phyloP scores from a whole-genome alignment of 2,888 invertebrate genomes.

The Phengaris alcon region DNA sequence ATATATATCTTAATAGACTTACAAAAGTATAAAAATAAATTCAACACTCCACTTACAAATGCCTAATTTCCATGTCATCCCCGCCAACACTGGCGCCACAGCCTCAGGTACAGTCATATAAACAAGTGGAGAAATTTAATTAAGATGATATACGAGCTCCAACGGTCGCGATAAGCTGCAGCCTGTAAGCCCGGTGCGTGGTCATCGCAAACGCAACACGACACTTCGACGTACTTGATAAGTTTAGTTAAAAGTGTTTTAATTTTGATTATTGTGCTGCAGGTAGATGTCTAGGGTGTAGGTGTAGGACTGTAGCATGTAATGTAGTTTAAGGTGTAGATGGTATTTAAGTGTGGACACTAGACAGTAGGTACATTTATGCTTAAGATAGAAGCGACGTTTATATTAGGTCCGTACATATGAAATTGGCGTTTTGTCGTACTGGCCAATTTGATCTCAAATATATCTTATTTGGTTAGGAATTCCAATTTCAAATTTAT shows the following conservation, averaged over 20 bases:
- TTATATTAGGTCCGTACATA: too few relatives aligned
- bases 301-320: too few relatives aligned
- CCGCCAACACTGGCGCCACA: conserved; percentile 38
- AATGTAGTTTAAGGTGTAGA: too few relatives aligned
- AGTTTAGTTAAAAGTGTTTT: background rate
- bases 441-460: too few relatives aligned
- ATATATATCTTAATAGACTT: too few relatives aligned
- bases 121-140: conserved; percentile 77
- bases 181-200: background rate
- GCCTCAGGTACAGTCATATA: conserved; percentile 66
- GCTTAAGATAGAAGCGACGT: too few relatives aligned
- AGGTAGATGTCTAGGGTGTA: too few relatives aligned
- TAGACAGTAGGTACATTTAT: too few relatives aligned
- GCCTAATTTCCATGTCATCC: background rate
- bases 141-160: conserved; percentile 77
- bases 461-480: too few relatives aligned
- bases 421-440: too few relatives aligned
- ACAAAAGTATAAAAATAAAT: background rate
- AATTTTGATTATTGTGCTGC: background rate
- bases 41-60: background rate
- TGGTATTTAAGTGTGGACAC: too few relatives aligned
- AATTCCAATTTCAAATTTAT: too few relatives aligned
- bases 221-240: background rate
- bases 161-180: conserved; percentile 62
- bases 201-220: background rate